These are phyloP conservation scores for Columba livia DNA, from an alignment of 2,113 vertebrate genomes.

Conservation along the genomic window DNA sequence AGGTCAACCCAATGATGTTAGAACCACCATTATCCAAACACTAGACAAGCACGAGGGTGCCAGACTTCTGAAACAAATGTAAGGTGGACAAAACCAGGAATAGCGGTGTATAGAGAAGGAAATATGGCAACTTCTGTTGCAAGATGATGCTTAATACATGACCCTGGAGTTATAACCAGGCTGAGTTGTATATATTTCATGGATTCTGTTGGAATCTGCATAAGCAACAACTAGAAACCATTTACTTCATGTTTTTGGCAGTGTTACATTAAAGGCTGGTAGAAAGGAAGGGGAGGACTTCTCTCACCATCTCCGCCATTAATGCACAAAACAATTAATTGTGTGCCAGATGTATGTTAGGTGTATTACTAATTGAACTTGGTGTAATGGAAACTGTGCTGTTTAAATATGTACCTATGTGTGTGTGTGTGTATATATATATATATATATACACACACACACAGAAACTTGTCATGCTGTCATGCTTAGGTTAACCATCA, in stretches of 20 bases:
- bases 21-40: neutral
- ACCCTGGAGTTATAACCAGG: neutral
- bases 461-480: neutral
- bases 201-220: neutral
- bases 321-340: neutral
- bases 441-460: accelerated
- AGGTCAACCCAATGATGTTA: neutral
- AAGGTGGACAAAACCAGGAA: neutral
- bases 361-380: neutral
- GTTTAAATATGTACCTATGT: accelerated
- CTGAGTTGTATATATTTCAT: neutral
- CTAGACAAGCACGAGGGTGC: neutral
- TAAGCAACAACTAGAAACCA: neutral
- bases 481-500: neutral
- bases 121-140: accelerated
- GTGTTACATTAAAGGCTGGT: neutral
- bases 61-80: neutral
- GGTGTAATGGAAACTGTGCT: neutral
- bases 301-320: neutral
- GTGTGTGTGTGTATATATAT: neutral
- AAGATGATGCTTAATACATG: neutral
- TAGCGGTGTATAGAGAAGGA: neutral
- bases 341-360: neutral
- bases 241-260: neutral
- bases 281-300: neutral